phyloP scores from a whole-genome alignment of 2,888 invertebrate species.

The Anaspis maculata region DNA sequence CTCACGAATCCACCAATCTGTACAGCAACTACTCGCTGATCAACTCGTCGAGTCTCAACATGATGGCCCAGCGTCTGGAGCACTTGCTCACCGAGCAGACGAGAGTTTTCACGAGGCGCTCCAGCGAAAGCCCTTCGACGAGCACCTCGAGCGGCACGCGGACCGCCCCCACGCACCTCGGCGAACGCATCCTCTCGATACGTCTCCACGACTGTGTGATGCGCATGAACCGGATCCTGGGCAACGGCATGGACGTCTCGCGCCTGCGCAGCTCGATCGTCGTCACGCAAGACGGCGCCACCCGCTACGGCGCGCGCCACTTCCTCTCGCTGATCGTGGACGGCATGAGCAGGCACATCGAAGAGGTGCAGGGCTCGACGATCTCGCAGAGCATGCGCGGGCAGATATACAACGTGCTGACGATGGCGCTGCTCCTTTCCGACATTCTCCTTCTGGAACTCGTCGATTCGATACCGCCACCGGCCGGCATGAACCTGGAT shows the following conservation, averaged over 20 bases:
- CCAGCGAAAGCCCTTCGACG: constrained; percentile 8
- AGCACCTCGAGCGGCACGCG: constrained; percentile 12
- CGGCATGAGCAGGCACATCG: constrained; percentile 43
- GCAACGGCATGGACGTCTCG: constrained; percentile 12
- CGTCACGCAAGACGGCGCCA: constrained; percentile 34
- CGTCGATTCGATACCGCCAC: constrained; percentile 40
- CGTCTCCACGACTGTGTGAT: constrained; percentile 33
- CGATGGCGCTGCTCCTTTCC: constrained; percentile 43
- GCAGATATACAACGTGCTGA: constrained; percentile 37
- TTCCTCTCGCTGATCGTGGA: constrained; percentile 43
- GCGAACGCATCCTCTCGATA: constrained; percentile 33
- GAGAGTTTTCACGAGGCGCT: constrained; percentile 19
- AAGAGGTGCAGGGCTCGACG: constrained; percentile 31
- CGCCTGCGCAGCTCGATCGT: constrained; percentile 11
- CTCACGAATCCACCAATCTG: constrained; percentile 6
- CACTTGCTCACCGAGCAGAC: constrained; percentile 25
- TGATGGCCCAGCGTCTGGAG: constrained; percentile 27
- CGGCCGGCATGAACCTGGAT: constrained; percentile 34
- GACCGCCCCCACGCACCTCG: constrained; percentile 23
- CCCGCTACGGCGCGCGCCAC: constrained; percentile 36
- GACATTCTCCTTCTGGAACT: constrained; percentile 44
- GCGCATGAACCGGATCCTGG: constrained; percentile 32
- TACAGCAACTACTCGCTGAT: constrained; percentile 19
- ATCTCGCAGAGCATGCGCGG: constrained; percentile 22
- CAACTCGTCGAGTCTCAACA: constrained; percentile 19